A percentile compares a stretch with the other conserved stretches of the same genome.
Evolutionary conservation across 2,888 invertebrate species (phyloP).

Genomic region (Diarsia mendica): DNA sequence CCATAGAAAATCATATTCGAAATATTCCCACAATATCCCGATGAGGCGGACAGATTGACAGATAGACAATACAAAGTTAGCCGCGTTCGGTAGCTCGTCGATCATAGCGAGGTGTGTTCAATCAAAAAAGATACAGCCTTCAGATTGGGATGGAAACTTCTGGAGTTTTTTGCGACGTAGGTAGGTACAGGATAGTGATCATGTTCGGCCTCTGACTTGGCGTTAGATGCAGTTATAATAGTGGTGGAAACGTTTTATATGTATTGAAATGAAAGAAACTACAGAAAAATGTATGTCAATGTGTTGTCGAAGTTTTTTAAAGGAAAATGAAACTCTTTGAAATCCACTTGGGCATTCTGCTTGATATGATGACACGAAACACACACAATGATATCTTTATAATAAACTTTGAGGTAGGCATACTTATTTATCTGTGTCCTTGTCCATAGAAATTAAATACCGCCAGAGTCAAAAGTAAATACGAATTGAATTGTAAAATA

Average conservation of each 20-base stretch:
- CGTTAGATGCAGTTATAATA: not conserved
- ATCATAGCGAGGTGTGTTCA: constrained; percentile 83
- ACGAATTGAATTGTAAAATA: not conserved
- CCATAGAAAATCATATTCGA: not conserved
- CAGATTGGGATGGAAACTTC: constrained; percentile 67
- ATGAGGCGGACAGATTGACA: constrained; percentile 75
- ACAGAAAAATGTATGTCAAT: not conserved
- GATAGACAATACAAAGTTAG: constrained; percentile 76
- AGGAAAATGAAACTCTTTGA: too few species aligned
- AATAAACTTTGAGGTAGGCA: too few species aligned
- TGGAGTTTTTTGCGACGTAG: constrained; percentile 66
- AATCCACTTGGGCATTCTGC: too few species aligned
- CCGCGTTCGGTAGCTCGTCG: constrained; percentile 84
- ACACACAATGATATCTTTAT: too few species aligned
- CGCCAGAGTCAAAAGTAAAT: not conserved
- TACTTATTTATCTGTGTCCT: too few species aligned
- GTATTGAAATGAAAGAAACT: not conserved
- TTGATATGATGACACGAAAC: too few species aligned
- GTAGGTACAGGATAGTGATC: constrained; percentile 31
- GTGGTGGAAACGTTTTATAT: not conserved
- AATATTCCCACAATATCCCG: constrained; percentile 58
- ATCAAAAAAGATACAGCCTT: constrained; percentile 84
- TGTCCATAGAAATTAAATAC: not conserved
- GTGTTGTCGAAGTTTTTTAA: not conserved
- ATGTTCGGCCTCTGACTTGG: too few species aligned